These are phyloP conservation scores for Odobenus rosmarus DNA, from an alignment of 2,113 vertebrate genomes.

Conservation along the genomic window DNA sequence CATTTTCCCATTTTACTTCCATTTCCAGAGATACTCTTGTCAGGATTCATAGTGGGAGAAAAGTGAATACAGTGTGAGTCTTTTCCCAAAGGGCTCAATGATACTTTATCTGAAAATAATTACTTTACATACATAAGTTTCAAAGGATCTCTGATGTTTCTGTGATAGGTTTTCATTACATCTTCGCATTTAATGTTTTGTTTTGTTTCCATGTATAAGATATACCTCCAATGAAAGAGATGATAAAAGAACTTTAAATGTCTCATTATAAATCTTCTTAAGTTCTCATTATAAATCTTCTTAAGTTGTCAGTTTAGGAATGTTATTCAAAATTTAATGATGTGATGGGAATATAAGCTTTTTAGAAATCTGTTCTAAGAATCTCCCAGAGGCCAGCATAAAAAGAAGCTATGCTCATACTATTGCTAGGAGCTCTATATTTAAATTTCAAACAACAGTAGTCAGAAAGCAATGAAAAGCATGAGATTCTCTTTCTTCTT, in stretches of 20 bases:
- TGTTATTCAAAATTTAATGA: conserved; percentile 61
- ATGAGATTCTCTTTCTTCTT: conserved; percentile 58
- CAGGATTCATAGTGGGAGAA: conserved; percentile 5
- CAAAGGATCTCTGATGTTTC: background rate
- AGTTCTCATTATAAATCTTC: conserved; percentile 47
- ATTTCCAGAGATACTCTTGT: background rate
- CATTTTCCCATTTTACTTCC: background rate
- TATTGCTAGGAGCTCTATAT: conserved; percentile 55
- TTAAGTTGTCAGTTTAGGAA: conserved; percentile 43
- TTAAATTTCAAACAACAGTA: conserved; percentile 73
- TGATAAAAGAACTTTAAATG: conserved; percentile 27
- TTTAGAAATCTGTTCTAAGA: conserved; percentile 58
- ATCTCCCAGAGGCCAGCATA: conserved; percentile 30
- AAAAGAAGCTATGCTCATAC: conserved; percentile 18
- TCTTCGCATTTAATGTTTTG: background rate
- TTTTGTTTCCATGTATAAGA: conserved; percentile 38
- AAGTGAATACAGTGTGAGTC: background rate
- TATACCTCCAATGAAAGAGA: background rate
- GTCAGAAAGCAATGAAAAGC: conserved; percentile 55
- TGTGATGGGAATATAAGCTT: conserved; percentile 45
- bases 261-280: conserved; percentile 47
- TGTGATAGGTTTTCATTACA: background rate
- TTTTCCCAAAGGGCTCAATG: background rate
- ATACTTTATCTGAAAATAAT: conserved; percentile 35
- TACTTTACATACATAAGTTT: conserved; percentile 12